These are phyloP conservation scores for Chymomyza fuscimana DNA, from an alignment of 2,888 invertebrate species.

Conservation along the genomic window DNA sequence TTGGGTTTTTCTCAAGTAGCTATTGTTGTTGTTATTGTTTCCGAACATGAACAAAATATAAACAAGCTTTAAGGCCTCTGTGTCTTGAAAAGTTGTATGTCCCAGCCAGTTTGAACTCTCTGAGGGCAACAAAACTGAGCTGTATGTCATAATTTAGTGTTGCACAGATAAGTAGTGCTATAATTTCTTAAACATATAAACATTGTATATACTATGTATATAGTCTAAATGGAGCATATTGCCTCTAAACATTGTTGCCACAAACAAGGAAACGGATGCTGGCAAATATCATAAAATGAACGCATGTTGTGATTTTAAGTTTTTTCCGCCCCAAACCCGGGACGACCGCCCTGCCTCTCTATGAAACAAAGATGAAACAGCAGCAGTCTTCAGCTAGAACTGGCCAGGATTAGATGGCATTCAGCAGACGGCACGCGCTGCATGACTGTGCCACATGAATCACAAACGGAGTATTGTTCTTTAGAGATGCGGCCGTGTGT, in stretches of 20 bases:
- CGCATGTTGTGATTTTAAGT: constrained; percentile 66
- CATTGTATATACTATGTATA: constrained; percentile 22
- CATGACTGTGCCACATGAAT: constrained; percentile 62
- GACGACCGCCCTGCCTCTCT: not conserved
- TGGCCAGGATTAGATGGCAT: constrained; percentile 48
- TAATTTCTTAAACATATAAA: constrained; percentile 60
- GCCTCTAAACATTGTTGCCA: not conserved
- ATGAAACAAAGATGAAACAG: constrained; percentile 46
- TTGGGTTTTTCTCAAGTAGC: constrained; percentile 52
- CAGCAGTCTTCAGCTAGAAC: constrained; percentile 10
- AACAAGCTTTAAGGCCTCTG: constrained; percentile 47
- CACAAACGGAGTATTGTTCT: constrained; percentile 48
- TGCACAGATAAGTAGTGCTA: constrained; percentile 53
- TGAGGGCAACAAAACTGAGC: not conserved
- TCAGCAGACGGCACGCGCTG: constrained; percentile 51
- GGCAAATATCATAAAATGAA: constrained; percentile 57
- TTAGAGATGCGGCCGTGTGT: constrained; percentile 31
- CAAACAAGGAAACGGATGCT: constrained; percentile 43
- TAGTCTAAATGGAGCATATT: not conserved
- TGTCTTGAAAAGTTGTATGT: not conserved
- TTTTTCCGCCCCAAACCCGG: constrained; percentile 31
- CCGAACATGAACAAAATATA: constrained; percentile 54
- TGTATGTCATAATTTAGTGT: constrained; percentile 44
- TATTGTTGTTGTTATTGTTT: constrained; percentile 39
- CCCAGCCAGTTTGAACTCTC: constrained; percentile 5